A percentile compares a stretch with the other conserved stretches of the same genome.
Conservation (phyloP, 2,888 invertebrate species). For the Slavum lentiscoides region DNA sequence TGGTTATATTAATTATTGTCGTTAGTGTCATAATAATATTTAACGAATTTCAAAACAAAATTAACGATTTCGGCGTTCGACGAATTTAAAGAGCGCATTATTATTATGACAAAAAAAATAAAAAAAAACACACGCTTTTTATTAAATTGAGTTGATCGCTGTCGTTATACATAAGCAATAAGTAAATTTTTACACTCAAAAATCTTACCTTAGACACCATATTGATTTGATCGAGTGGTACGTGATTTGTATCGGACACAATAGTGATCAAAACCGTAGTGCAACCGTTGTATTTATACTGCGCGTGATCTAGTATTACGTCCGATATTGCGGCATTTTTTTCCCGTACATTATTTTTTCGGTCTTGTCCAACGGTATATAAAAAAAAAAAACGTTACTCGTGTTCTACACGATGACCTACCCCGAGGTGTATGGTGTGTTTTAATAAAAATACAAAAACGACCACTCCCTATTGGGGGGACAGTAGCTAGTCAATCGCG, state of each 20-base stretch:
- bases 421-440: conserved; percentile 18
- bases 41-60: too few species aligned
- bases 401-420: conserved; percentile 16
- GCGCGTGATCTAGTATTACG: not conserved
- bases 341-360: not conserved
- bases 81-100: too few species aligned
- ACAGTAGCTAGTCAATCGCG: conserved; percentile 5
- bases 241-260: conserved; percentile 26
- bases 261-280: not conserved
- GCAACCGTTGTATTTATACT: conserved; percentile 32
- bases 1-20: not conserved
- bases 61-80: too few species aligned
- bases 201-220: conserved; percentile 39
- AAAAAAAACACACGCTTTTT: too few species aligned
- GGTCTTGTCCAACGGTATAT: not conserved
- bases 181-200: too few species aligned
- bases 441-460: conserved; percentile 23
- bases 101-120: too few species aligned
- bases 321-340: conserved; percentile 9
- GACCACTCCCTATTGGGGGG: conserved; percentile 37
- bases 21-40: not conserved
- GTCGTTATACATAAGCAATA: too few species aligned
- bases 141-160: too few species aligned
- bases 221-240: not conserved
- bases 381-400: not conserved